phyloP scores from a whole-genome alignment of 2,888 invertebrate genomes.

The Protophormia terraenovae region DNA sequence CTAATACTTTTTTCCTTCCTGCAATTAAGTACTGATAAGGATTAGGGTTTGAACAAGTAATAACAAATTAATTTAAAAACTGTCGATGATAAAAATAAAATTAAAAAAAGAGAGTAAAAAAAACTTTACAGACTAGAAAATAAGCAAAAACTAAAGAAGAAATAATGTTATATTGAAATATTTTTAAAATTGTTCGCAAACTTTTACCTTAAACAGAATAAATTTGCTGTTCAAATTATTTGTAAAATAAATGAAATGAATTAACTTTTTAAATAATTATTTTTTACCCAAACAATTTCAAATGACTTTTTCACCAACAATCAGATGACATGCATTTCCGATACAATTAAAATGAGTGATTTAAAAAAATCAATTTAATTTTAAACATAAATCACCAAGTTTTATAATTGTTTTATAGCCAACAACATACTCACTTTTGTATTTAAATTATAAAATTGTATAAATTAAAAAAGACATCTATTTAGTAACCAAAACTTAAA shows the following conservation, averaged over 20 bases:
- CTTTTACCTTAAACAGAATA: too few species aligned
- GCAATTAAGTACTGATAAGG: conserved; percentile 4
- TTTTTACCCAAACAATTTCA: background rate
- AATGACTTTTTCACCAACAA: background rate
- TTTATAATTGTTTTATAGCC: conserved; percentile 18
- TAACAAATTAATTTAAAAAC: background rate
- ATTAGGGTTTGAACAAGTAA: background rate
- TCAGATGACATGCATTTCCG: conserved; percentile 2
- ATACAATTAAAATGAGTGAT: background rate
- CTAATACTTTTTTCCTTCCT: background rate
- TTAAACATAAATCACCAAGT: conserved; percentile 26
- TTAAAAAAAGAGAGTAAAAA: too few species aligned
- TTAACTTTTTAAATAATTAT: too few species aligned
- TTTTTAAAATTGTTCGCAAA: too few species aligned
- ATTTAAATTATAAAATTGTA: background rate
- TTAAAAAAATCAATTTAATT: conserved; percentile 3
- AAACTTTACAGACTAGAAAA: too few species aligned
- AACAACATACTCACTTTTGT: background rate
- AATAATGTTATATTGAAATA: too few species aligned
- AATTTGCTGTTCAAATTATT: too few species aligned
- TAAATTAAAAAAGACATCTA: background rate
- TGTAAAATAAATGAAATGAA: too few species aligned
- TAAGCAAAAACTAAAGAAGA: too few species aligned
- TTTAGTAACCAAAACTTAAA: background rate
- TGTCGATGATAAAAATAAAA: background rate